Conservation (phyloP, 2,113 vertebrate genomes). For the Lepus americanus region DNA sequence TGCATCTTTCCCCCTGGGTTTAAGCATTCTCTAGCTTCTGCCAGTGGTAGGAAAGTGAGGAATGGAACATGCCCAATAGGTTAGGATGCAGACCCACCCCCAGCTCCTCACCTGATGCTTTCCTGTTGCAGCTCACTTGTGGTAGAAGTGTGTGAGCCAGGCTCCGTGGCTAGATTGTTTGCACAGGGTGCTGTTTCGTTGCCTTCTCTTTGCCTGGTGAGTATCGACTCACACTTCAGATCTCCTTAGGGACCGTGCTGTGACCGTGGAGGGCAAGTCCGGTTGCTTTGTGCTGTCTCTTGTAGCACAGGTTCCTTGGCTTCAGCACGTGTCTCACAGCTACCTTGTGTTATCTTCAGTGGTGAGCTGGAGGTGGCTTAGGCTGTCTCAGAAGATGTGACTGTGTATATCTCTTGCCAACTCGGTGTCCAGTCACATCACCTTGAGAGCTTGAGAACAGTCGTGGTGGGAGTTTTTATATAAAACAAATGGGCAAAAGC, state of each 20-base stretch:
- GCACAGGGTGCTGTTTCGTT: not conserved
- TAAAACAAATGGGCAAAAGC: not conserved
- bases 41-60: not conserved
- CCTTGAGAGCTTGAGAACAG: not conserved
- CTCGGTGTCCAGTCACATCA: not conserved
- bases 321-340: not conserved
- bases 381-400: not conserved
- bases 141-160: not conserved
- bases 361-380: not conserved
- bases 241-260: not conserved
- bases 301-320: not conserved
- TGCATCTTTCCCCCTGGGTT: not conserved
- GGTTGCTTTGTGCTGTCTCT: not conserved
- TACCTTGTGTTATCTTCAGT: not conserved
- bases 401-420: not conserved
- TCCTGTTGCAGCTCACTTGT: not conserved
- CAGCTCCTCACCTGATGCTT: not conserved
- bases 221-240: not conserved
- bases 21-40: not conserved
- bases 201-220: not conserved
- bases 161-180: not conserved
- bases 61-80: not conserved
- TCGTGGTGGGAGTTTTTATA: not conserved
- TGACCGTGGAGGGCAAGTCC: not conserved
- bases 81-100: not conserved